These are phyloP conservation scores for Oscheius myriophilus DNA, from an alignment of 2,888 invertebrate species.

Conservation along the genomic window DNA sequence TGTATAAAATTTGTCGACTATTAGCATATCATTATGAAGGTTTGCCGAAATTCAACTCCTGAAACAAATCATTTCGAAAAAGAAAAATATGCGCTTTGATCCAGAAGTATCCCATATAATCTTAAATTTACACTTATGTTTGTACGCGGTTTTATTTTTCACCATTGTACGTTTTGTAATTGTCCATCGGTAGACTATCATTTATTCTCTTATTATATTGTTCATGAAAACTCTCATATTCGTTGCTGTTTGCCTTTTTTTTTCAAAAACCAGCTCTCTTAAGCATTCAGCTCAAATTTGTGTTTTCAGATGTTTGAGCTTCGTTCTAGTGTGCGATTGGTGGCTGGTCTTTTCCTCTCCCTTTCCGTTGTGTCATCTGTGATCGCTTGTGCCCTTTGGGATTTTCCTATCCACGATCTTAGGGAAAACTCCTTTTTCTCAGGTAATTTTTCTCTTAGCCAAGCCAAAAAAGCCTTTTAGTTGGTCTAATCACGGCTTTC, in stretches of 20 bases:
- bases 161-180: neutral
- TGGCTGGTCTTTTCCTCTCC: conserved; percentile 28
- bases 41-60: too few species aligned
- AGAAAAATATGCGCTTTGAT: too few species aligned
- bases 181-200: too few species aligned
- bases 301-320: conserved; percentile 25
- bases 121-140: too few species aligned
- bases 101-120: too few species aligned
- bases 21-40: too few species aligned
- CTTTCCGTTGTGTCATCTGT: conserved; percentile 25
- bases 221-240: neutral
- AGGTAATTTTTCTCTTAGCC: conserved; percentile 3
- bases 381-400: conserved; percentile 30
- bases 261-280: too few species aligned
- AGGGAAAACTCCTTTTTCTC: conserved; percentile 21
- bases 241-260: neutral
- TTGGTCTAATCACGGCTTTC: conserved; percentile 11
- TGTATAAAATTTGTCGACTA: too few species aligned
- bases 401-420: conserved; percentile 16
- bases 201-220: too few species aligned
- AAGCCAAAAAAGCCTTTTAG: conserved; percentile 3
- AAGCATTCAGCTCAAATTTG: too few species aligned
- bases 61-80: too few species aligned
- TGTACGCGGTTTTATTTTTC: too few species aligned
- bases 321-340: conserved; percentile 25